A percentile compares a stretch with the other conserved stretches of the same genome.
Conservation (phyloP, 2,888 invertebrate genomes). For the Pseudanteris insignis region DNA sequence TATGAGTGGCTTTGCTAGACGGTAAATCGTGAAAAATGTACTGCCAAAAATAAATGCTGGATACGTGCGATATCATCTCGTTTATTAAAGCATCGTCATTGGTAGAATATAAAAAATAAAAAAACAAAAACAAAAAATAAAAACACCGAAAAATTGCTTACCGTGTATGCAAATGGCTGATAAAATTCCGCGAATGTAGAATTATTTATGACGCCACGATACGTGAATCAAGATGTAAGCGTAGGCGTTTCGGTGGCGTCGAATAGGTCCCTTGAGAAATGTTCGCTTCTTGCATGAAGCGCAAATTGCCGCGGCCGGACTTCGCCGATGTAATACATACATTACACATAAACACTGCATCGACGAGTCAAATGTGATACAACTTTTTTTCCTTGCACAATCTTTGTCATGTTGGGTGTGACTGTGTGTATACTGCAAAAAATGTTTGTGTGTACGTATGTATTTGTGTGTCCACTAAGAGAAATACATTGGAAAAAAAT, state of each 20-base stretch:
- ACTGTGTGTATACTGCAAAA: too few relatives aligned
- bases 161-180: constrained; percentile 45
- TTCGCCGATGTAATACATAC: constrained; percentile 24
- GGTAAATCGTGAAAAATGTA: too few relatives aligned
- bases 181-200: constrained; percentile 46
- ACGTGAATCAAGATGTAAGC: constrained; percentile 46
- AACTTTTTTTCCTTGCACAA: constrained; percentile 9
- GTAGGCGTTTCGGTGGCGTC: too few relatives aligned
- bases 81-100: constrained; percentile 30
- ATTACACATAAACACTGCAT: not conserved
- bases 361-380: not conserved
- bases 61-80: constrained; percentile 39
- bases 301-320: too few relatives aligned
- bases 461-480: too few relatives aligned
- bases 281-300: constrained; percentile 37
- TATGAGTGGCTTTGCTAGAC: too few relatives aligned
- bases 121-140: too few relatives aligned
- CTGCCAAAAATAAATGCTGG: too few relatives aligned
- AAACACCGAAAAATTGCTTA: constrained; percentile 38
- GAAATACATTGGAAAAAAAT: too few relatives aligned
- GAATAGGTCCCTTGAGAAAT: constrained; percentile 36
- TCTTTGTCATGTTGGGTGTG: too few relatives aligned
- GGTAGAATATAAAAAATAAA: too few relatives aligned
- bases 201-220: constrained; percentile 44
- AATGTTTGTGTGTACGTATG: too few relatives aligned